Conservation (phyloP, 2,113 vertebrate genomes). For the Lontra canadensis region DNA sequence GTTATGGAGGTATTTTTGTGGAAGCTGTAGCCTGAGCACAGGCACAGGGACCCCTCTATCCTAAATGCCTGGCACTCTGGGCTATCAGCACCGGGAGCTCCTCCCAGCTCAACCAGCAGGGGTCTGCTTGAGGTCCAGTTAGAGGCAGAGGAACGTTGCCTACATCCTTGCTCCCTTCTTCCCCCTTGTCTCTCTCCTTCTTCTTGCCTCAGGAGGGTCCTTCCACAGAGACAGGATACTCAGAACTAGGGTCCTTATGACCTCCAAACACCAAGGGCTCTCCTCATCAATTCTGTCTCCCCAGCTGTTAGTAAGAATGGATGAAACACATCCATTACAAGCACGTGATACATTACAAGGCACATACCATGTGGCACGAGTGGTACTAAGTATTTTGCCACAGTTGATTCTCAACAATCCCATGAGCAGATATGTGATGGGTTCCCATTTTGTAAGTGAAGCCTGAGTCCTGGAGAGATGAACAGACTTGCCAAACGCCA, state of each 20-base stretch:
- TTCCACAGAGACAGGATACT: not conserved
- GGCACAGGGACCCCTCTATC: not conserved
- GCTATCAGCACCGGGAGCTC: not conserved
- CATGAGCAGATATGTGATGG: not conserved
- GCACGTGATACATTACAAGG: not conserved
- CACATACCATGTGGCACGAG: not conserved
- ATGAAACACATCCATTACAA: not conserved
- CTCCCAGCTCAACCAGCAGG: not conserved
- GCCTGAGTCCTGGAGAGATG: not conserved
- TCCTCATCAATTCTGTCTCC: not conserved
- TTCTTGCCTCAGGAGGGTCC: not conserved
- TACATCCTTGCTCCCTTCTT: not conserved
- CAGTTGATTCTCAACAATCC: not conserved
- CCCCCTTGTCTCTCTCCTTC: not conserved
- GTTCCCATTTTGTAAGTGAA: not conserved
- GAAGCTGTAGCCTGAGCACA: not conserved
- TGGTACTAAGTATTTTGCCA: not conserved
- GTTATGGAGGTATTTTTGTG: not conserved
- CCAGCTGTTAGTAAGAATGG: not conserved
- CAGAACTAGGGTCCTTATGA: not conserved
- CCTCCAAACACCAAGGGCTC: not conserved
- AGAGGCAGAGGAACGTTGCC: not conserved
- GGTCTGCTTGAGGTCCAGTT: not conserved
- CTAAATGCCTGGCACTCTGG: not conserved
- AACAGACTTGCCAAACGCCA: not conserved